Evolutionary conservation across 2,888 invertebrate species (phyloP), one percentile per base, ranked within the genome.

Genomic region (Blomia tropicalis): DNA sequence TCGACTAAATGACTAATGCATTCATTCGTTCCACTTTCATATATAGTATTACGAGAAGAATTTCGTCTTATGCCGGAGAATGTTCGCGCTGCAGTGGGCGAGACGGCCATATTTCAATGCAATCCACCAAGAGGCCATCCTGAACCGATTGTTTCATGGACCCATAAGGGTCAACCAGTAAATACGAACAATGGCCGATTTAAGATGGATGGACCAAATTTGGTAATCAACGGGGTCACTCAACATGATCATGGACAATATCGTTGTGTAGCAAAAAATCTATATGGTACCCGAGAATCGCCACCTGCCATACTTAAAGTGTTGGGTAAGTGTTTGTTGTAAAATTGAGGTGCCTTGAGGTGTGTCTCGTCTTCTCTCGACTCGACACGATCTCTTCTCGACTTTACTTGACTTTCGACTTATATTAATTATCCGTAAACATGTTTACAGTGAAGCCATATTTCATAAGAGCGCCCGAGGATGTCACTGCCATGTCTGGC

Each of bases 241-340:
- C 85, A 87, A 73, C 79, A 83, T 67, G 93, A 93, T 75, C 88
- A 88, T 71, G 93, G 92, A 62, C 82, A 84, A 68, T 93, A 92
- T 75, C 84, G 85, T 72, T 93, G 93, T 76, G 80, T 89, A 66
- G 92, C 91, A 2, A 85, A 86, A 70, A 93, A 93, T 76, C 81
- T 88, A 71, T 89, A 89, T 44, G 93, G 91, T 51, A 82, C 82
- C 69, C 81, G 86, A 71, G 88, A 88, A 74, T 85, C 86, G 54
- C 80, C 80, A 69, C 81, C 83, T 66, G 89, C 87, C 65, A 83
- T 82, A 66, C 79, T 91, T 67, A 85, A 85, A 70, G 90, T 91
- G 65, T 87, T 85, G 72, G 83, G 84, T 83, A 76, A 78, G 77
- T 75, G 23, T 2, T 54, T 4, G 7, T 47, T 47, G 14, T 51